These are phyloP conservation scores for Campylomormyrus tamandua DNA, from an alignment of 2,113 vertebrate genomes.

Conservation along the genomic window DNA sequence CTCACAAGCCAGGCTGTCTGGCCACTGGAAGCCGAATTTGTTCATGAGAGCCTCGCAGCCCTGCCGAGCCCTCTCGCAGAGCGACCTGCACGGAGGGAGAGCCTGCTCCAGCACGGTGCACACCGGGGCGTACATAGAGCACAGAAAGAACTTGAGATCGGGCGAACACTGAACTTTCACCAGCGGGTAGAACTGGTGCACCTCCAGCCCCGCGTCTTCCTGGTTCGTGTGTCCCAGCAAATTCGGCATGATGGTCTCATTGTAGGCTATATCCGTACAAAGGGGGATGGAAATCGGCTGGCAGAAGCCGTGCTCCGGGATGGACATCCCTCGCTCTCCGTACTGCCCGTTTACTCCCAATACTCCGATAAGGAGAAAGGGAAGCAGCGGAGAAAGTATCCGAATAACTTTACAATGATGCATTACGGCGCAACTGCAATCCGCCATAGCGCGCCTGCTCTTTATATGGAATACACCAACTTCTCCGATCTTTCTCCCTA, in stretches of 20 bases:
- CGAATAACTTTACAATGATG: slow-evolving; percentile 16
- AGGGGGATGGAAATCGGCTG: slow-evolving; percentile 84
- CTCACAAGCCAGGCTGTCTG: slow-evolving; percentile 74
- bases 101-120: slow-evolving; percentile 80
- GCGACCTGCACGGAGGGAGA: slow-evolving; percentile 61
- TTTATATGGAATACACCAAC: slow-evolving; percentile 5
- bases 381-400: slow-evolving; percentile 34
- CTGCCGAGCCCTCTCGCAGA: slow-evolving; percentile 63
- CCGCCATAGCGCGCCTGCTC: slow-evolving; percentile 25
- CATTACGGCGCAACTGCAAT: background rate
- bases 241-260: slow-evolving; percentile 70
- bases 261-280: slow-evolving; percentile 80
- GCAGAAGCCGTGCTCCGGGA: slow-evolving; percentile 84
- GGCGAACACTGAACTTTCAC: slow-evolving; percentile 68
- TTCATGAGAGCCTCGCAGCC: slow-evolving; percentile 87
- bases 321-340: slow-evolving; percentile 77
- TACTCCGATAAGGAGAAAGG: slow-evolving; percentile 37
- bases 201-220: slow-evolving; percentile 69
- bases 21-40: slow-evolving; percentile 91
- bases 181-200: slow-evolving; percentile 81
- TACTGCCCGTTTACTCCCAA: slow-evolving; percentile 60
- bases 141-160: slow-evolving; percentile 67
- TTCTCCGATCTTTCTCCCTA: background rate
- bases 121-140: slow-evolving; percentile 69
- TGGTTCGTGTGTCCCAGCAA: slow-evolving; percentile 66